Evolutionary conservation across 1,140 invertebrate genomes (phyloP), one percentile per base, ranked within the genome.

Genomic region (Scaptomyza montana): DNA sequence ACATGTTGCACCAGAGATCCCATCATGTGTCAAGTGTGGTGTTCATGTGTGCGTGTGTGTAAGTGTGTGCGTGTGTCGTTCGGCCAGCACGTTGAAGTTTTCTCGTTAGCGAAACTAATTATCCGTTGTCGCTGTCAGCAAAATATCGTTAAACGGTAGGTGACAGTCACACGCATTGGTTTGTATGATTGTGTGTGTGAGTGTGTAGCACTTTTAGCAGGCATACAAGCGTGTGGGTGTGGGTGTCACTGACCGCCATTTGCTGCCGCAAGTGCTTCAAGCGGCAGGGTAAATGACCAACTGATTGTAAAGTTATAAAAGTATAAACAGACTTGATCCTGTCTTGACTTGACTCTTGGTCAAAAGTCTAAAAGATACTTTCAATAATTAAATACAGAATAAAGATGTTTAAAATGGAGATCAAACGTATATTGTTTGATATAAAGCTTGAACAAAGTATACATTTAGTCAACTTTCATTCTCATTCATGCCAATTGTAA

Each of bases 101-200:
- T 89, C 84, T 87, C 84, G 84, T 89, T 87, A 87, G 84, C 75
- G 84, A 89, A 87, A 87, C 84, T 87, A 87, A 87, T 87, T 87
- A 87, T 87, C 84, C 84, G 84, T 87, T 89, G 84, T 87, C 73
- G 85, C 84, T 87, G 84, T 89, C 84, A 87, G 84, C 84, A 87
- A 87, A 87, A 87, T 87, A 87, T 80, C 79, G 79, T 87, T 87
- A 87, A 87, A 87, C 77, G 84, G 57, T 87, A 84, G 79, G 84
- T 89, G 84, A 87, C 84, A 87, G 36, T 47, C 68, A 55, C 66
- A 71, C 55, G 60, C 60, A 65, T 41, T 12, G 46, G 8, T 25
- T 3, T 28, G n/a, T 16, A 9, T 47, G 33, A 9, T 16, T 45
- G 65, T 21, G 51, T 53, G 46, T 36, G 8, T 57, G 19, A 41